phyloP scores from a whole-genome alignment of 2,113 vertebrate genomes.

The Nothocercus julius region DNA sequence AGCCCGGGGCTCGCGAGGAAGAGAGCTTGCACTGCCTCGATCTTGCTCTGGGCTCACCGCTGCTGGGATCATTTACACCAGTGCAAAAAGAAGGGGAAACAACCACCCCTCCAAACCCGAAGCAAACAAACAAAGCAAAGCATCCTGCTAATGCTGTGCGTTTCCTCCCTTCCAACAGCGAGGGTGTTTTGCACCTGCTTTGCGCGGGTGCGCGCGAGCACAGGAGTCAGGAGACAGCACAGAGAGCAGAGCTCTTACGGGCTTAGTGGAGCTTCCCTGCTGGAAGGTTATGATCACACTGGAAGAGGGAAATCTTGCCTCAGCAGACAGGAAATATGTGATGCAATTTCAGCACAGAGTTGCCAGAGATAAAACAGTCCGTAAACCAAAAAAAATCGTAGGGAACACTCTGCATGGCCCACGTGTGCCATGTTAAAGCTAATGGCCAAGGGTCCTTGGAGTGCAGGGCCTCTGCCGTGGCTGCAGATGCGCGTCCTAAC shows the following conservation, averaged over 20 bases:
- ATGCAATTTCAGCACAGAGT: conserved; percentile 28
- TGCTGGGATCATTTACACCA: conserved; percentile 43
- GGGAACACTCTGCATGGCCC: background rate
- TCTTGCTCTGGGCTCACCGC: background rate
- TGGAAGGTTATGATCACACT: conserved; percentile 43
- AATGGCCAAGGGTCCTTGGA: background rate
- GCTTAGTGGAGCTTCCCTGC: conserved; percentile 44
- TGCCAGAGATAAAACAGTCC: conserved; percentile 38
- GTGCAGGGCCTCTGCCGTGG: background rate
- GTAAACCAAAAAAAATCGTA: background rate
- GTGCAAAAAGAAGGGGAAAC: background rate
- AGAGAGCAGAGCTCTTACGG: conserved; percentile 42
- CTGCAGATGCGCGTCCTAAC: background rate
- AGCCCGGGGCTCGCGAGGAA: conserved; percentile 17
- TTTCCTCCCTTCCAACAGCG: conserved; percentile 7
- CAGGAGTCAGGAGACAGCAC: background rate
- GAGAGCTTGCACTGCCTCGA: background rate
- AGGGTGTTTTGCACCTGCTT: background rate
- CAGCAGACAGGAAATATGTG: conserved; percentile 43
- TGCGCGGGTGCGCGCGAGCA: background rate
- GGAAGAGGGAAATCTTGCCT: conserved; percentile 44
- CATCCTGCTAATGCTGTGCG: background rate
- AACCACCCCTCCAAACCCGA: background rate
- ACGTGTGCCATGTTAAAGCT: conserved; percentile 7
- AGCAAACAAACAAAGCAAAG: conserved; percentile 51